Evolutionary conservation across 2,113 vertebrate genomes (phyloP), one percentile per base, ranked within the genome.

Genomic region (Macrotis lagotis): DNA sequence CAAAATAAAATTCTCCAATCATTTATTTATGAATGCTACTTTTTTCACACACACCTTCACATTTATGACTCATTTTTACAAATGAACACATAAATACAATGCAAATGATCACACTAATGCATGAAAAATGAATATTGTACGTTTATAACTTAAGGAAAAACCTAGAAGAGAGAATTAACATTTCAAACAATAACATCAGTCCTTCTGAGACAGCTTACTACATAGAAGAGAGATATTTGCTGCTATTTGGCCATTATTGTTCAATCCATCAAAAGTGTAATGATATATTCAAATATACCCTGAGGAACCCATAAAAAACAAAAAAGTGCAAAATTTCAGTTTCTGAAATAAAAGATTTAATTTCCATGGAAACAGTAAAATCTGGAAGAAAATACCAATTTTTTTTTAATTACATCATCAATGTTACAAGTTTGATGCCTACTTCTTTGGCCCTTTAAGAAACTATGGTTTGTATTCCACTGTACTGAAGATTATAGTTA

Each of bases 121-220:
- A 91, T 92, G 16, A 94, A 95, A 93, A 51, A 90, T 48, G 3
- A 44, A 48, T 89, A 22, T 90, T 89, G 50, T 88, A 93, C 12
- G 28, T 88, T 93, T 94, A 92, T 55, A 90, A 93, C 55, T 94
- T 31, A 93, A 93, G 50, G 49, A 96, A 93, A 51, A 94, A 83
- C 50, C 50, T 92, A 90, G 91, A 89, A 90, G 52, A 96, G 91
- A 94, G 93, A 55, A 94, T 59, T 28, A 50, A n/a, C 14, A 92
- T 89, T 89, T 74, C 19, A 96, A 48, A 96, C 94, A 94, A 66
- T 74, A n/a, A n/a, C 2, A 44, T 83, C 37, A 83, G 66, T 24
- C 37, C 66, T 83, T 83, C 66, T 83, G n/a, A 83, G 1, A 44
- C 66, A 83, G 26, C 22, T 91, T 89, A 94, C 83, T 49, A 91